phyloP scores from a whole-genome alignment of 2,113 vertebrate species.

The Mobula hypostoma region DNA sequence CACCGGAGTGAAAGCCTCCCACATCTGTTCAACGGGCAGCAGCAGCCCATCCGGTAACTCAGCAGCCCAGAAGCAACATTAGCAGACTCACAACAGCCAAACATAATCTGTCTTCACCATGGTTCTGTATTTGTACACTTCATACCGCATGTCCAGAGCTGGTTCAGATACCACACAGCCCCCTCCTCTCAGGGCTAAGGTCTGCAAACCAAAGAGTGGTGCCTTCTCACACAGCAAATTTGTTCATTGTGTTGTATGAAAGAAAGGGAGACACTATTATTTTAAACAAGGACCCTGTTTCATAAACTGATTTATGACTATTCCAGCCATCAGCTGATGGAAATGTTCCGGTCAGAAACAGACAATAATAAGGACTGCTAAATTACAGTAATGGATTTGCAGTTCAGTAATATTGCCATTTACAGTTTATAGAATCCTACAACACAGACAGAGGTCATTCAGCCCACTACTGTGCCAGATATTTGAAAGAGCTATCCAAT shows the following conservation, averaged over 20 bases:
- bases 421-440: not conserved
- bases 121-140: not conserved
- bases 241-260: not conserved
- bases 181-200: not conserved
- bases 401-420: not conserved
- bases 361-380: not conserved
- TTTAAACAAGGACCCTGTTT: not conserved
- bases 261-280: not conserved
- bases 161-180: not conserved
- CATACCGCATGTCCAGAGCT: not conserved
- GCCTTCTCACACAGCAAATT: not conserved
- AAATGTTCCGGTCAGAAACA: slow-evolving; percentile 10
- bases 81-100: not conserved
- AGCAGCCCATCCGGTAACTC: not conserved
- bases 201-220: not conserved
- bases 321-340: not conserved
- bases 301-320: not conserved
- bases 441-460: not conserved
- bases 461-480: not conserved
- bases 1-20: too few relatives aligned
- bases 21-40: not conserved
- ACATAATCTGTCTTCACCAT: not conserved
- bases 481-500: not conserved
- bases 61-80: not conserved
- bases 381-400: slow-evolving; percentile 29